These are phyloP conservation scores for Lepidochitona cinerea DNA, from an alignment of 2,888 invertebrate genomes.

Conservation along the genomic window DNA sequence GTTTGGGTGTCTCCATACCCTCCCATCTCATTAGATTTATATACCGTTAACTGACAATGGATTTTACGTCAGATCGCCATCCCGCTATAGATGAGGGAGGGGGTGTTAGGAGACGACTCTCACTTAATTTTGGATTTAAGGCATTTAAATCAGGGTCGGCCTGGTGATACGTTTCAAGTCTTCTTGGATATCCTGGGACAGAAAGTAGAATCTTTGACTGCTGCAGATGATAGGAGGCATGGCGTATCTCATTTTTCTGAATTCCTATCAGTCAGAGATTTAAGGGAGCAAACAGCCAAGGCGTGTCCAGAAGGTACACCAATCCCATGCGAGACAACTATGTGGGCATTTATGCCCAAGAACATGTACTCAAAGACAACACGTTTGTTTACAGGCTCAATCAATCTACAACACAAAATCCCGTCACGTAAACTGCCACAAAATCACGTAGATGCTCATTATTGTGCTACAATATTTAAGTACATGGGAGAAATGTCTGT, in stretches of 20 bases:
- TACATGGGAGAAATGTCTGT: conserved; percentile 27
- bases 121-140: conserved; percentile 9
- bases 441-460: conserved; percentile 26
- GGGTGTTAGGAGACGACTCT: background rate
- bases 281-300: conserved; percentile 11
- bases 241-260: conserved; percentile 14
- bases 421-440: conserved; percentile 25
- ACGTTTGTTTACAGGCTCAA: conserved; percentile 20
- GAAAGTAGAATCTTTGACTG: conserved; percentile 16
- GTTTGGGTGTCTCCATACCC: background rate
- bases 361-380: conserved; percentile 27
- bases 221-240: conserved; percentile 31
- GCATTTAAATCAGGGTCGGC: conserved; percentile 30
- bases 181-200: conserved; percentile 21
- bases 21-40: background rate
- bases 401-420: conserved; percentile 31
- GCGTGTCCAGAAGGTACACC: conserved; percentile 29
- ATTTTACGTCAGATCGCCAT: background rate
- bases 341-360: conserved; percentile 30
- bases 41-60: background rate
- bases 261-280: background rate
- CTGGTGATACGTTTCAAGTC: conserved; percentile 17
- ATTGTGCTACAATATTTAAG: conserved; percentile 25
- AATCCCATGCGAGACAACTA: conserved; percentile 30
- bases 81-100: background rate